These are phyloP conservation scores for Hemiprocne comata DNA, from an alignment of 2,113 vertebrate genomes.

Conservation along the genomic window DNA sequence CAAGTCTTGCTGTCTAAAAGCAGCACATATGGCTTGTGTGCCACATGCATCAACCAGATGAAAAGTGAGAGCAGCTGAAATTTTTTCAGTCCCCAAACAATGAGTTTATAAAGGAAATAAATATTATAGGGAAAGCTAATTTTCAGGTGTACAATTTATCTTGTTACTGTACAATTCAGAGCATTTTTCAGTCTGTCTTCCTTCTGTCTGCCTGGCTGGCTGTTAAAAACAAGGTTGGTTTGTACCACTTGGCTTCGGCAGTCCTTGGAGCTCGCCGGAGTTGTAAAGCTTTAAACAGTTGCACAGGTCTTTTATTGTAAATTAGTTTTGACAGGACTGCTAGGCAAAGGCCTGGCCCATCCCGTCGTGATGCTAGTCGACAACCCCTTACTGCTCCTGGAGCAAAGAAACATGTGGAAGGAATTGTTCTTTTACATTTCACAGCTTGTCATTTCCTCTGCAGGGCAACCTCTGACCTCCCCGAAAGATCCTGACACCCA, in stretches of 20 bases:
- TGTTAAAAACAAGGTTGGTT: conserved; percentile 4
- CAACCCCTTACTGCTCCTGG: conserved; percentile 87
- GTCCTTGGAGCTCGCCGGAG: conserved; percentile 77
- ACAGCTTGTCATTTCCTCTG: conserved; percentile 99
- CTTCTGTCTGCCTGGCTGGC: neutral
- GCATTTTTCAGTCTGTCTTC: neutral
- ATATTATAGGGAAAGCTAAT: neutral
- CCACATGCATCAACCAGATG: neutral
- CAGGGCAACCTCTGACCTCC: conserved; percentile 92
- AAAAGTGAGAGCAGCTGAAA: neutral
- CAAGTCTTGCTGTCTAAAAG: neutral
- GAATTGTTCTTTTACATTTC: conserved; percentile 99
- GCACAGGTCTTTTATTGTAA: conserved; percentile 86
- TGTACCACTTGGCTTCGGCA: conserved; percentile 81
- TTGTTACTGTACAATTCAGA: neutral
- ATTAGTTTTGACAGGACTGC: conserved; percentile 92
- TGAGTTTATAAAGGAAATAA: conserved; percentile 7
- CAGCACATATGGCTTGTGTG: neutral
- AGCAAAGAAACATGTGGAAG: conserved; percentile 96
- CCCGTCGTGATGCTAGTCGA: conserved; percentile 86
- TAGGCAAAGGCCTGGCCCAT: conserved; percentile 86
- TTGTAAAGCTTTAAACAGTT: conserved; percentile 90
- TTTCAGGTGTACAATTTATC: neutral
- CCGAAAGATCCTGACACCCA: conserved; percentile 88
- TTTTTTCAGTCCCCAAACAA: neutral